These are phyloP conservation scores for Sebastes baramenuke DNA, from an alignment of 2,797 vertebrate species.

Conservation along the genomic window DNA sequence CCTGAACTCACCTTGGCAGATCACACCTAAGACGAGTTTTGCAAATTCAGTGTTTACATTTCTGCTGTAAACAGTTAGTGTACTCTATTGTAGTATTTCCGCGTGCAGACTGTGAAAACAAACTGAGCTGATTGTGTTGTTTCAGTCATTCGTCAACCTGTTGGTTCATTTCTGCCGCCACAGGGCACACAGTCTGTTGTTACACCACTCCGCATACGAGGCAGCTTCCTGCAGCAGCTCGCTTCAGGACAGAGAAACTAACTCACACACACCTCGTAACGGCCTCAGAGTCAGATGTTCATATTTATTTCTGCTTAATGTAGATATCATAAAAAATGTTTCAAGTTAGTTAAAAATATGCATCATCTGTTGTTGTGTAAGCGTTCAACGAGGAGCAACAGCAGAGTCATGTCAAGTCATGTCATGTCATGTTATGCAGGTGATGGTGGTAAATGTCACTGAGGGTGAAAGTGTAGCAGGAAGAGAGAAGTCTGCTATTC, in stretches of 20 bases:
- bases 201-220: conserved; percentile 13
- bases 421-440: conserved; percentile 1
- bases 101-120: background rate
- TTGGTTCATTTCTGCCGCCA: conserved; percentile 35
- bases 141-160: background rate
- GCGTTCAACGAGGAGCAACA: background rate
- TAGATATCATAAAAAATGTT: background rate
- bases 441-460: conserved; percentile 1
- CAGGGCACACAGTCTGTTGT: conserved; percentile 30
- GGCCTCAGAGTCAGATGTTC: background rate
- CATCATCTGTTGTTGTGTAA: conserved; percentile 8
- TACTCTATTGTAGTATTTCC: background rate
- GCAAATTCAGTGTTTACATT: background rate
- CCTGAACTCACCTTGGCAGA: background rate
- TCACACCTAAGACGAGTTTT: background rate
- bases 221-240: conserved; percentile 15
- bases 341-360: background rate
- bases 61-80: background rate
- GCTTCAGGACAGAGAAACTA: background rate
- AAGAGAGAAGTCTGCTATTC: background rate
- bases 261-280: background rate
- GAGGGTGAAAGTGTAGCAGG: background rate
- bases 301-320: background rate
- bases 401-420: conserved; percentile 35
- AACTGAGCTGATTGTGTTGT: background rate